Evolutionary conservation across 2,113 vertebrate genomes (phyloP).

Genomic region (Hemiscyllium ocellatum): DNA sequence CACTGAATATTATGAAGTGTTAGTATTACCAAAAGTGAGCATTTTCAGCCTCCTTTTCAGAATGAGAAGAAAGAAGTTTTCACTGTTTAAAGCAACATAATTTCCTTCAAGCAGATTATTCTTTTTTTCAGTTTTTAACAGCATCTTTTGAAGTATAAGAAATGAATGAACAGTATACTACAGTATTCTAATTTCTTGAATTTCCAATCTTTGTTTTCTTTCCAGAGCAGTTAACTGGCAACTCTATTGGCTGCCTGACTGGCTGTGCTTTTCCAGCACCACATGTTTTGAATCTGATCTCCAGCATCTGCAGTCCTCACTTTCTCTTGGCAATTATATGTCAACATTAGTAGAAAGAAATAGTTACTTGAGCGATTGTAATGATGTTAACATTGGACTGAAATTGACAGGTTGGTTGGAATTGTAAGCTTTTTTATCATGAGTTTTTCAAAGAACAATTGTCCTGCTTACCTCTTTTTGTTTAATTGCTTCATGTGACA

Average conservation of each 20-base stretch:
- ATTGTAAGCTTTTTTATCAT: background rate
- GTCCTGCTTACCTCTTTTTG: background rate
- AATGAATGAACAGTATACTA: background rate
- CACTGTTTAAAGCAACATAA: conserved; percentile 8
- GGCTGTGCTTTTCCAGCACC: no score
- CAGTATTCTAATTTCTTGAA: background rate
- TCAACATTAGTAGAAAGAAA: background rate
- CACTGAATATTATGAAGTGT: conserved; percentile 32
- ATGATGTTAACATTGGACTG: background rate
- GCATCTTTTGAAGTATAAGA: background rate
- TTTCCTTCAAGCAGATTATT: conserved; percentile 17
- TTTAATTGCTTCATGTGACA: background rate
- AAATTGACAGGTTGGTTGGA: background rate
- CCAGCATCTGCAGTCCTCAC: no score
- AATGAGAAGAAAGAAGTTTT: conserved; percentile 29
- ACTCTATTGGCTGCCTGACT: background rate
- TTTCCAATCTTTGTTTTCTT: background rate
- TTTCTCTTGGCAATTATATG: background rate
- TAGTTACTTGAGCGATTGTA: background rate
- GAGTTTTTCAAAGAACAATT: background rate
- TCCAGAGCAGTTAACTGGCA: background rate
- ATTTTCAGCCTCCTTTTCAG: conserved; percentile 24
- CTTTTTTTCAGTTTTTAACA: background rate
- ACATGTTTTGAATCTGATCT: no score
- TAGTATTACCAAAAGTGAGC: background rate